Evolutionary conservation across 2,888 invertebrate genomes (phyloP), one percentile per base, ranked within the genome.

Genomic region (Polydrusus tereticollis): DNA sequence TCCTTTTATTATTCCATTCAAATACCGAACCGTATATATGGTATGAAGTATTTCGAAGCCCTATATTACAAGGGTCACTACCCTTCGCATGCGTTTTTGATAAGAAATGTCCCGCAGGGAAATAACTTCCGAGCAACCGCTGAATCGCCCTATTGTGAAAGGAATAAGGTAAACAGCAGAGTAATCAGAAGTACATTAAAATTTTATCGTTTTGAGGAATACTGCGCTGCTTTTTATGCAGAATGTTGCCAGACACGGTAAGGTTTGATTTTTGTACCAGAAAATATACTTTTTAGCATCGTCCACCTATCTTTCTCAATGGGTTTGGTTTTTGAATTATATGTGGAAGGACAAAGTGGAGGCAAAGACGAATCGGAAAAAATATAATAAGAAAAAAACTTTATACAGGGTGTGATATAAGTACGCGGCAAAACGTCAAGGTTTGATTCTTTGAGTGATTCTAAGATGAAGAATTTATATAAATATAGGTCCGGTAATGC

Each of bases 101-200:
- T 73, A 73, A 69, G 73, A 52, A 69, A 60, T 10, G 10, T 52
- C 65, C 73, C 65, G 21, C 43, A 65, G 69, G 73, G 73, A 73
- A 73, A 73, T 73, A 69, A 73, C 45, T 65, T 65, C 41, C 26
- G 16, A 33, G 52, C 55, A 18, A 58, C 47, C 14, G 29, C 55
- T 62, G 58, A 66, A 59, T 60, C 67, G 62, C 69, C 60, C 73
- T 65, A 69, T 73, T 73, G 73, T 73, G 50, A 52, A 45, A 14
- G 68, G 55, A 65, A 73, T 64, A 69, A 73, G 69, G 73, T 73
- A 73, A 73, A 73, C 73, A 73, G 65, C 38, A 23, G 47, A 69
- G 65, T 65, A 73, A 73, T 73, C 73, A 73, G 69, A 65, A 60
- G 55, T 38, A 36, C 69, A 73, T 73, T 73, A 73, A 73, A 73